phyloP scores from a whole-genome alignment of 2,113 vertebrate species.

The Isurus oxyrinchus region DNA sequence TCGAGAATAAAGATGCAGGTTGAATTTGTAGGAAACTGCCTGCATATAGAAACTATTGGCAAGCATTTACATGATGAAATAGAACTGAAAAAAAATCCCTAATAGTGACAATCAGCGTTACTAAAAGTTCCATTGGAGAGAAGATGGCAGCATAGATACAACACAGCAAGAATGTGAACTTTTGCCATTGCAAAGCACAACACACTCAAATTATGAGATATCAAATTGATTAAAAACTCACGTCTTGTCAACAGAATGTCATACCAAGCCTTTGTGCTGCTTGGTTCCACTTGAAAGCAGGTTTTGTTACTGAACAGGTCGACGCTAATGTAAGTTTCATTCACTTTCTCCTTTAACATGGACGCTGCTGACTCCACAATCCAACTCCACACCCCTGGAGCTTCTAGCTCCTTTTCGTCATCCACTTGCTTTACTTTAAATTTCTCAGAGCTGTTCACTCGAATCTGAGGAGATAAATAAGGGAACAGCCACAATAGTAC shows the following conservation, averaged over 20 bases:
- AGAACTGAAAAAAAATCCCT: neutral
- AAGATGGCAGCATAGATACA: neutral
- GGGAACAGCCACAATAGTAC: neutral
- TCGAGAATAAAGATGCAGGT: neutral
- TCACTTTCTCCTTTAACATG: constrained; percentile 73
- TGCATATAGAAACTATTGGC: neutral
- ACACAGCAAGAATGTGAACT: neutral
- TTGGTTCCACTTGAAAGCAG: constrained; percentile 77
- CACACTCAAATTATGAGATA: neutral
- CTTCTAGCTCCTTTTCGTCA: constrained; percentile 76
- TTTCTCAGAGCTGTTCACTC: constrained; percentile 67
- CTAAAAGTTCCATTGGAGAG: neutral
- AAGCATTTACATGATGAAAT: neutral
- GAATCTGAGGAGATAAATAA: constrained; percentile 59
- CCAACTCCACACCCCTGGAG: constrained; percentile 62
- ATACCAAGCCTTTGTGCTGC: constrained; percentile 54
- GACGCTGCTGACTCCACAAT: constrained; percentile 53
- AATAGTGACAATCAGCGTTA: neutral
- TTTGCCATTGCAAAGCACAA: neutral
- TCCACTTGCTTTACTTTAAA: constrained; percentile 74
- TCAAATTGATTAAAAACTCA: constrained; percentile 50
- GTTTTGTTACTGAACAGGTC: constrained; percentile 74
- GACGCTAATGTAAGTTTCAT: constrained; percentile 76
- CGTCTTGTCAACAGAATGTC: constrained; percentile 61
- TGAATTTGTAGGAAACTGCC: neutral